These are phyloP conservation scores for Caenorhabditis plicata DNA, from an alignment of 2,888 invertebrate genomes.

Conservation along the genomic window DNA sequence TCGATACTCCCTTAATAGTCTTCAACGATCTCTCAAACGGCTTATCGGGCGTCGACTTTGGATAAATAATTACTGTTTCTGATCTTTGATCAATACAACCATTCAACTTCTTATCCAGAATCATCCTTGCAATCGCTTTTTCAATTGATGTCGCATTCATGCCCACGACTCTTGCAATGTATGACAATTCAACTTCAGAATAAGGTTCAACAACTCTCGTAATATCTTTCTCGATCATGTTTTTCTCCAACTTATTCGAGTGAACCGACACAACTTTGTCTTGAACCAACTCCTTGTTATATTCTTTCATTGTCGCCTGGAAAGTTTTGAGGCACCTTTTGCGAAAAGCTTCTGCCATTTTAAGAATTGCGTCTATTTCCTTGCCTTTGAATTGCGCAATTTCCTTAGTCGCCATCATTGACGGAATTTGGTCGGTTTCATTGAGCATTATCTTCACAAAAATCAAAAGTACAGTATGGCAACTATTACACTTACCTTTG, in stretches of 20 bases:
- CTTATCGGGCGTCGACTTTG: conserved; percentile 6
- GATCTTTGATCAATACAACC: conserved; percentile 87
- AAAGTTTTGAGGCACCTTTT: conserved; percentile 94
- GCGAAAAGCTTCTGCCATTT: conserved; percentile 91
- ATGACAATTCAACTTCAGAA: conserved; percentile 80
- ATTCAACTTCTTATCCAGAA: conserved; percentile 89
- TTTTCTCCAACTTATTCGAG: conserved; percentile 93
- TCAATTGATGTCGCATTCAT: conserved; percentile 77
- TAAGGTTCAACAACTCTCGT: conserved; percentile 98
- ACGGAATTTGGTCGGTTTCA: conserved; percentile 53
- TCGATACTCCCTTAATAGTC: conserved; percentile 18
- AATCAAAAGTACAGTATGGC: too few species aligned
- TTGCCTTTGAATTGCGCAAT: neutral
- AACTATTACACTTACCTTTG: too few species aligned
- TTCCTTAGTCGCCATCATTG: conserved; percentile 81
- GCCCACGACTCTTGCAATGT: conserved; percentile 58
- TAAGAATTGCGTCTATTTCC: conserved; percentile 95
- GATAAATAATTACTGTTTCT: conserved; percentile 91
- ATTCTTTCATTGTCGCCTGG: conserved; percentile 76
- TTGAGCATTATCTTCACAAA: conserved; percentile 63
- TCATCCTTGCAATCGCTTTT: conserved; percentile 98
- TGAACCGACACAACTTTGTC: conserved; percentile 89
- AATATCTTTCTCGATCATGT: conserved; percentile 94
- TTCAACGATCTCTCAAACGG: conserved; percentile 15
- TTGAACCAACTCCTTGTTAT: conserved; percentile 48